These are phyloP conservation scores for Gymnoscelis rufifasciata DNA, from an alignment of 2,888 invertebrate species.

Conservation along the genomic window DNA sequence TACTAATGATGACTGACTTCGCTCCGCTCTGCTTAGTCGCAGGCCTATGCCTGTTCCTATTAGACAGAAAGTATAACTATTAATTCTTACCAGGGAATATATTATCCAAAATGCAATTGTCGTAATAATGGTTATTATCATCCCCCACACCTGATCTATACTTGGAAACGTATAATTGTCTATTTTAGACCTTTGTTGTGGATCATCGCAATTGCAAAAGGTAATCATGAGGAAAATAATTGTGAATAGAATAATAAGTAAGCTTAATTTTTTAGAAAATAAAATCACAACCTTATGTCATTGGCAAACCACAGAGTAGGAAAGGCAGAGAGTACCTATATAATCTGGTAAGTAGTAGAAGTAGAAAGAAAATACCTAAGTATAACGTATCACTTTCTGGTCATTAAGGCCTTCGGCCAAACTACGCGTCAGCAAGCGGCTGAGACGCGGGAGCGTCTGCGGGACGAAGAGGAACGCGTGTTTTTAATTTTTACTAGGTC, in stretches of 20 bases:
- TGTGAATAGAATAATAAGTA: no score
- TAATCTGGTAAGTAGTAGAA: no score
- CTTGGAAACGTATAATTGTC: constrained; percentile 51
- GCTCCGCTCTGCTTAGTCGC: no score
- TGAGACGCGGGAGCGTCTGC: no score
- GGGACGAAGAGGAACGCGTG: no score
- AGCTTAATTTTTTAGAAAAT: constrained; percentile 19
- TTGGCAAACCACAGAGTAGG: background rate
- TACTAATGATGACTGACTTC: no score
- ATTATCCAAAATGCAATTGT: constrained; percentile 52
- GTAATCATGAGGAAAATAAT: constrained; percentile 34
- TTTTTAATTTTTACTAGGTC: no score
- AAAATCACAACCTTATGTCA: background rate
- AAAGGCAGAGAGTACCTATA: no score
- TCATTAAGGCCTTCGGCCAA: no score
- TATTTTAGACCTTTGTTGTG: constrained; percentile 30
- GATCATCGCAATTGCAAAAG: constrained; percentile 59
- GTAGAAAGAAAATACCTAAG: no score
- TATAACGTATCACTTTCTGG: no score
- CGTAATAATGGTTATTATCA: constrained; percentile 56
- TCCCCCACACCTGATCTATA: constrained; percentile 60
- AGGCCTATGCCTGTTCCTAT: background rate
- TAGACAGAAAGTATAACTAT: background rate
- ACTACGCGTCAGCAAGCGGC: no score
- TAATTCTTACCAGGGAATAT: constrained; percentile 47